phyloP scores from a whole-genome alignment of 2,888 invertebrate genomes.

The Rhyacophila evoluta region DNA sequence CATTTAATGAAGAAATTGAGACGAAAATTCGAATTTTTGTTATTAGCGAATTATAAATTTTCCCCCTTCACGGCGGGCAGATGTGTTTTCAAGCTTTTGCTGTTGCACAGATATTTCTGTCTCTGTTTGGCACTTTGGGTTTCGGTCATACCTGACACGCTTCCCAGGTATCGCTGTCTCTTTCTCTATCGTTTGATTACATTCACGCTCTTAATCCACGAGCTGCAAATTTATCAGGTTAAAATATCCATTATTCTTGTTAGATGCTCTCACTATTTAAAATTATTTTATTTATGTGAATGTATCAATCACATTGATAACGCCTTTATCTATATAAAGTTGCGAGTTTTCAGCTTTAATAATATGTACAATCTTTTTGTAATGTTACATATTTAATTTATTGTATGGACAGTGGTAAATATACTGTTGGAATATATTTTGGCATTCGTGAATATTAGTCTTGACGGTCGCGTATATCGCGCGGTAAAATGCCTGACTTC shows the following conservation, averaged over 20 bases:
- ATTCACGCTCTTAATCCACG: conserved; percentile 37
- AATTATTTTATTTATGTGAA: no score
- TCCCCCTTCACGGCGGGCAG: conserved; percentile 44
- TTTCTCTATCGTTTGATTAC: conserved; percentile 23
- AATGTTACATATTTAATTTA: no score
- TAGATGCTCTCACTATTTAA: no score
- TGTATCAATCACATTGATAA: no score
- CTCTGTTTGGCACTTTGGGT: conserved; percentile 34
- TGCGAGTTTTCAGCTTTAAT: no score
- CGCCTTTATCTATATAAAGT: no score
- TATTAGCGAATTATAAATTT: not conserved
- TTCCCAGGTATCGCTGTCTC: not conserved
- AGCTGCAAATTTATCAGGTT: conserved; percentile 21
- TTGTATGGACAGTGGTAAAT: no score
- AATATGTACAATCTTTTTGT: no score
- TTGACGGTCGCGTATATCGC: not conserved
- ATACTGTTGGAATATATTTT: no score
- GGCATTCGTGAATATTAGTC: no score
- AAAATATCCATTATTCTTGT: not conserved
- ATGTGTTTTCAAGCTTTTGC: conserved; percentile 34
- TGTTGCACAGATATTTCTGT: conserved; percentile 33
- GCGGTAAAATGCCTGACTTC: not conserved
- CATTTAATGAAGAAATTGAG: not conserved
- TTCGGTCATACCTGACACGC: conserved; percentile 6
- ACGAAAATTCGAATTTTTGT: not conserved